A percentile compares a stretch with the other conserved stretches of the same genome.
phyloP scores from a whole-genome alignment of 2,888 invertebrate species.

The Rhopalosiphum nymphaeae region DNA sequence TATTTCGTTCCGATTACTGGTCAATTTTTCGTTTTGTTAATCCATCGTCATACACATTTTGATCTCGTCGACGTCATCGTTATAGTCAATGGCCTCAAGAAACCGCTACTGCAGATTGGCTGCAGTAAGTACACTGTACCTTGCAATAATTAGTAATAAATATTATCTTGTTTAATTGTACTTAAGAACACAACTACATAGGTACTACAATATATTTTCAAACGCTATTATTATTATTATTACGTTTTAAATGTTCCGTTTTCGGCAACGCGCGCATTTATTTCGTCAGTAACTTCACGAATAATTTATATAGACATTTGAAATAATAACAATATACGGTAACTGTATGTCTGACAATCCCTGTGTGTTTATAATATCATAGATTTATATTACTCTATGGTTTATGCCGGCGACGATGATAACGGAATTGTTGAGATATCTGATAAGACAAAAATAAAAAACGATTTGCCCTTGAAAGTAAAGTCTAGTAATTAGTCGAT shows the following conservation, averaged over 20 bases:
- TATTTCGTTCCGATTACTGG: not conserved
- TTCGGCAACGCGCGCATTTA: not conserved
- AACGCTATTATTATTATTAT: not conserved
- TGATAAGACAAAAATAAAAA: conserved; percentile 50
- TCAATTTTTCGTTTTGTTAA: not conserved
- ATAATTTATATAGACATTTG: not conserved
- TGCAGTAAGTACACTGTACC: not conserved
- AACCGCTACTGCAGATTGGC: not conserved
- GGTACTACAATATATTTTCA: not conserved
- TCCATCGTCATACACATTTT: not conserved
- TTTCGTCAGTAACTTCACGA: not conserved
- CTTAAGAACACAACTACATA: not conserved
- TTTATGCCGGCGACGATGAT: not conserved
- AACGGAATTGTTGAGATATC: not conserved
- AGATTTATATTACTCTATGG: too few species aligned
- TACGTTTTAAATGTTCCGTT: not conserved
- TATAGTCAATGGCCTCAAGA: not conserved
- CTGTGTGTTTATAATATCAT: not conserved
- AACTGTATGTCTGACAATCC: not conserved
- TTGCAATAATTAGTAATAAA: not conserved
- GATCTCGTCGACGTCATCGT: not conserved
- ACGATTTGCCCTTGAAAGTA: conserved; percentile 60
- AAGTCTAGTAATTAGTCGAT: conserved; percentile 55
- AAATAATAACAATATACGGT: not conserved
- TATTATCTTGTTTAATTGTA: not conserved